Percentiles rank a stretch among this genome's conserved stretches.
Evolutionary conservation across 30 jellyfish, hydroid and myxozoan species (phyloP).

Genomic region (Aurelia sp.): DNA sequence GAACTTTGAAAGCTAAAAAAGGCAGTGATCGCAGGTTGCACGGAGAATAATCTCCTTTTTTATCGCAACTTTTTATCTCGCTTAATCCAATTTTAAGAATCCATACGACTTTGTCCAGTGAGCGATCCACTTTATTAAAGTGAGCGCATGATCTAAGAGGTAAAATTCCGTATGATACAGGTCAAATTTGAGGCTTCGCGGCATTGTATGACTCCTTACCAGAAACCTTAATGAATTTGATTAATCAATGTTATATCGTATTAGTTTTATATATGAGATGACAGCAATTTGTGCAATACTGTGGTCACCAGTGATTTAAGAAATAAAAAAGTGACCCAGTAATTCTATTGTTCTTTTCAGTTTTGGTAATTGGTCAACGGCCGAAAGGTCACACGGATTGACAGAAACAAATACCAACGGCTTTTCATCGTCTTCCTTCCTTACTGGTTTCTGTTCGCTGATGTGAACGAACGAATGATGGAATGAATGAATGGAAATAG

Average conservation of each 20-base stretch:
- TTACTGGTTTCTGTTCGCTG: too few relatives aligned
- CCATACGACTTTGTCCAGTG: slow-evolving; percentile 28
- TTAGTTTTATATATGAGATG: slow-evolving; percentile 13
- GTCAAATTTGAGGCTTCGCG: slow-evolving; percentile 59
- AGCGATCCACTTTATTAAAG: slow-evolving; percentile 62
- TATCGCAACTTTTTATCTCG: slow-evolving; percentile 51
- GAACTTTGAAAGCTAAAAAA: background rate
- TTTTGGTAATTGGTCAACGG: too few relatives aligned
- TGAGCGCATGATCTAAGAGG: slow-evolving; percentile 47
- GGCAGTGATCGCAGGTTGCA: slow-evolving; percentile 15
- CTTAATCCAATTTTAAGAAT: slow-evolving; percentile 60
- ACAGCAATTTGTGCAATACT: slow-evolving; percentile 40
- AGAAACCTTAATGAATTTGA: slow-evolving; percentile 46
- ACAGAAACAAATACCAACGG: background rate
- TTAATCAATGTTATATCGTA: slow-evolving; percentile 31
- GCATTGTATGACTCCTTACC: slow-evolving; percentile 49
- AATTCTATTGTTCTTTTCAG: background rate
- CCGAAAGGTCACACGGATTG: background rate
- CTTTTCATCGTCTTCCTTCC: too few relatives aligned
- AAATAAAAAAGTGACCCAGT: slow-evolving; percentile 44
- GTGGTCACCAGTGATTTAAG: slow-evolving; percentile 38
- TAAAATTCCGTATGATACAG: slow-evolving; percentile 32
- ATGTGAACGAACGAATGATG: too few relatives aligned
- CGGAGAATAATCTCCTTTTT: slow-evolving; percentile 35
- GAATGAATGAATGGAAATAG: too few relatives aligned